phyloP scores from a whole-genome alignment of 2,113 vertebrate genomes.

The Mobula birostris region DNA sequence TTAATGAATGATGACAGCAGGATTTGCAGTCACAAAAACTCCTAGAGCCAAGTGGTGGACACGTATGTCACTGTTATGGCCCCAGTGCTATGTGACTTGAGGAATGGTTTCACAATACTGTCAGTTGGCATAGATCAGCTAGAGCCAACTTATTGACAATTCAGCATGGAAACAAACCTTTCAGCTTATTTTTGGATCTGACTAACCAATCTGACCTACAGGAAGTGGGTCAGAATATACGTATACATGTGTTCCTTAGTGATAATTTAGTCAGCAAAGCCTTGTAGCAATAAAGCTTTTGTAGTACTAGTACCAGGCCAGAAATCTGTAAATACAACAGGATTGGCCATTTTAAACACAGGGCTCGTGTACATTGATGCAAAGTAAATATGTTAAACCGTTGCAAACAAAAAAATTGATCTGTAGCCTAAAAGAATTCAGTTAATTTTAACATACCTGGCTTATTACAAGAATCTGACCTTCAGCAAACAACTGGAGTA shows the following conservation, averaged over 20 bases:
- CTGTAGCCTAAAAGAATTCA: not conserved
- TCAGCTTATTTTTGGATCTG: not conserved
- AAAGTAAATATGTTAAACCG: not conserved
- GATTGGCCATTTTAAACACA: not conserved
- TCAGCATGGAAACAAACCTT: not conserved
- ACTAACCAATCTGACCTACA: not conserved
- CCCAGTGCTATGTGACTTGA: not conserved
- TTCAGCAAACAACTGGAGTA: slow-evolving; percentile 17
- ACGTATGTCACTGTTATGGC: no score
- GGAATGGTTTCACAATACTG: not conserved
- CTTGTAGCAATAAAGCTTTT: not conserved
- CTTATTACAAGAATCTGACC: slow-evolving; percentile 28
- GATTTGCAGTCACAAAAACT: no score
- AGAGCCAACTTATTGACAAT: not conserved
- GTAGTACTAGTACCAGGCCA: not conserved
- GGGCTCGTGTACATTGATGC: not conserved
- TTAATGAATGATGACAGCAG: no score
- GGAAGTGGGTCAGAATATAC: not conserved
- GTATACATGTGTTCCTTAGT: not conserved
- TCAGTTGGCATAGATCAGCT: not conserved
- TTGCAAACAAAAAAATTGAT: not conserved
- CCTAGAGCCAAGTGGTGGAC: no score
- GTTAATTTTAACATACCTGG: slow-evolving; percentile 7
- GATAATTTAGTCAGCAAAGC: not conserved
- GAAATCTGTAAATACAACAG: not conserved